Evolutionary conservation across 2,888 invertebrate species (phyloP), one percentile per base, ranked within the genome.

Genomic region (Leptopilina myrica): DNA sequence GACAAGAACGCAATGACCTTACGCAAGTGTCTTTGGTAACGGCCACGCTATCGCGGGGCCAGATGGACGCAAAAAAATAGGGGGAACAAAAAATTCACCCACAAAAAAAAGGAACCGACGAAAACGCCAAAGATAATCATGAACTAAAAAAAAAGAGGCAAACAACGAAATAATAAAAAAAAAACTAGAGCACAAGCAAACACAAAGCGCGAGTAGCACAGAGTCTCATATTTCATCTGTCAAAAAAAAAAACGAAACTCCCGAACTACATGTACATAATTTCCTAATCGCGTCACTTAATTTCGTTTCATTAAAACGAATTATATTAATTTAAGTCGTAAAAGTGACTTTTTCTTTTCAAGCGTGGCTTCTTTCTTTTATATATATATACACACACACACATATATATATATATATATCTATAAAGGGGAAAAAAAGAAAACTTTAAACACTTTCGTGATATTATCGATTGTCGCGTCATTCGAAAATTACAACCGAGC

Each of bases 391-490:
- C n/a, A n/a, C n/a, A n/a, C n/a, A n/a, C n/a, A n/a, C n/a, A n/a
- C n/a, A n/a, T n/a, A n/a, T n/a, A n/a, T n/a, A n/a, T n/a, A n/a
- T n/a, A n/a, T n/a, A n/a, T n/a, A n/a, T 20, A 20, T 20, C 1
- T 20, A 1, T 20, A 1, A 20, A 20, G 20, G 20, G 20, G 20
- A 84, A 84, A 33, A 33, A 3, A 33, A 33, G 33, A 33, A 33
- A 83, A 83, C 83, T 85, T 84, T 86, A 85, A 82, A 85, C 81
- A 62, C 46, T 64, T 46, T 49, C 43, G 49, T 14, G 64, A 62
- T 43, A 62, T 59, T 76, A 76, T 76, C 76, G 76, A 76, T 76
- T 76, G 64, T 64, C 76, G 73, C 73, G 56, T 59, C 73, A 59
- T 33, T 62, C 15, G 9, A 62, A 15, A 20, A n/a, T 56, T 26